phyloP scores from a whole-genome alignment of 2,113 vertebrate species.

The Aplodontia rufa region DNA sequence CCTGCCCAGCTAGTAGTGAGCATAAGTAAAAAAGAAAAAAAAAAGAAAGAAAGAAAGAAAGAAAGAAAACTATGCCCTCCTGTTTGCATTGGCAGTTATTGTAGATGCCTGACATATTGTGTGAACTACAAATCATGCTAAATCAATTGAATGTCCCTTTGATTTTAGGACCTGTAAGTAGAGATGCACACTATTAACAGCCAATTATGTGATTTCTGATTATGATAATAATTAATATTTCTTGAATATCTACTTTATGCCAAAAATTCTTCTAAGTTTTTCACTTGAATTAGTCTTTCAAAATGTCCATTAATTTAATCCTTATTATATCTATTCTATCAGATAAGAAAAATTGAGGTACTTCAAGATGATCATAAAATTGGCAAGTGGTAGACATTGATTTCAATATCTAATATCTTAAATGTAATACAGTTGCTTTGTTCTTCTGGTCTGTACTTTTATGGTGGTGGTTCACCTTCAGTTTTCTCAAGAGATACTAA shows the following conservation, averaged over 20 bases:
- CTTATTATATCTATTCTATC: neutral
- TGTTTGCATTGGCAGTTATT: no score
- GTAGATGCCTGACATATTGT: no score
- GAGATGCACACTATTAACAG: accelerated
- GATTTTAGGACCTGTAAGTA: neutral
- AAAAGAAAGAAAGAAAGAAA: no score
- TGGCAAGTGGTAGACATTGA: neutral
- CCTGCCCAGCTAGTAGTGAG: neutral
- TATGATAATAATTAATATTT: neutral
- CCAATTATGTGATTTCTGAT: neutral
- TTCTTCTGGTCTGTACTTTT: neutral
- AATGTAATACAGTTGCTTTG: neutral
- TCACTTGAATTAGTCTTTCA: neutral
- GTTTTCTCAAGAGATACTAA: neutral
- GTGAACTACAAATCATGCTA: neutral
- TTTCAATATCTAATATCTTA: neutral
- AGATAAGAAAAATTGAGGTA: neutral
- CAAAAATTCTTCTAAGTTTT: neutral
- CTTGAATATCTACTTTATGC: neutral
- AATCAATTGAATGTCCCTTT: neutral
- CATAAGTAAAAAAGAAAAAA: no score
- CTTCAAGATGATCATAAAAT: neutral
- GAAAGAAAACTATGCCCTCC: neutral
- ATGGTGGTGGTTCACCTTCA: neutral
- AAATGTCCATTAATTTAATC: neutral